Base-by-base conservation (phyloP, 2,888 invertebrate species). In the Pachymerium ferrugineum region DNA sequence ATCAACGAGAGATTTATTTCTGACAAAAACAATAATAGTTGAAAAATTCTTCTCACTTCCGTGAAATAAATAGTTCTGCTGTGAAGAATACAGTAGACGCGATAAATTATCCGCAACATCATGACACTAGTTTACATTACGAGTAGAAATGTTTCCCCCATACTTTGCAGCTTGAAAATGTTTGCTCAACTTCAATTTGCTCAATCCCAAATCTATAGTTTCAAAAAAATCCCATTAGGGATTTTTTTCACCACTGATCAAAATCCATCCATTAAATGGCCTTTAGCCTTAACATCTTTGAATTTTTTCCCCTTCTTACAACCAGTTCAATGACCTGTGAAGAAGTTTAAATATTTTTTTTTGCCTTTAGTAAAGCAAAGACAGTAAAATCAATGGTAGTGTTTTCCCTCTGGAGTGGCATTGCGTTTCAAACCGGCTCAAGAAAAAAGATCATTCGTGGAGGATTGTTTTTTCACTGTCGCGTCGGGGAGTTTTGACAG, bases 21-120 rank as follows among this genome's bases (percentile, higher is more conserved):
- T 62, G 62, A 62, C 62, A 62, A 62, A 62, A 62, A 62, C 28
- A 62, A 62, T 62, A 62, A 62, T 62, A 28, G 62, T 62, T 62
- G 62, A 62, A 62, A 62, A 62, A 62, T 62, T 62, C 62, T 1
- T 62, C 3, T 62, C 62, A 62, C 62, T 62, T 62, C 5, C 62
- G 10, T 1, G 25, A 62, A 62, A 62, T 62, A 62, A 62, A 62
- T 62, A 62, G 62, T 25, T 22, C 62, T 14, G n/a, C 62, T 6
- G 28, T 1, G 62, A 62, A 28, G 22, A 14, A 62, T 62, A 22
- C 10, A 62, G 62, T 62, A n/a, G 62, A 12, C 14, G 25, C n/a
- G 12, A 62, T 62, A 62, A 62, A 62, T 62, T 28, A 62, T 14
- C n/a, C n/a, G n/a, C n/a, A n/a, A n/a, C n/a, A n/a, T n/a, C n/a